A percentile compares a stretch with the other conserved stretches of the same genome.
These are phyloP conservation scores for Anas platyrhynchos DNA, from an alignment of 2,113 vertebrate species.

Conservation along the genomic window DNA sequence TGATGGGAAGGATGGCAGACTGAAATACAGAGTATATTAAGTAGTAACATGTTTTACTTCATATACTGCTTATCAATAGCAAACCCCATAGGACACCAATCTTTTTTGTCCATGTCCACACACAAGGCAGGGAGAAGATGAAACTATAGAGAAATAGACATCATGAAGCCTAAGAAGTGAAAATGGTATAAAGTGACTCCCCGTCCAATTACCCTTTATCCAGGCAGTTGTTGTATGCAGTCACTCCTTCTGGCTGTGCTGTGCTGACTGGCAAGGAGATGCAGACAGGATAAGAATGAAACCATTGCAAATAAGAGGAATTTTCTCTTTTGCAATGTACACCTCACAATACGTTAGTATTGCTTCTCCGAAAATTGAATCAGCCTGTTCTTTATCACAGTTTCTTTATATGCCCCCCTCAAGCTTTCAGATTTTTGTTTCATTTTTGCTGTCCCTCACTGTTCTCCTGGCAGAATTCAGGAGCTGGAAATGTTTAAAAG, in stretches of 20 bases:
- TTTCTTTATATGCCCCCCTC: background rate
- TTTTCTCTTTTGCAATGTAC: background rate
- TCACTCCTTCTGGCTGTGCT: background rate
- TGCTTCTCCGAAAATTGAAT: background rate
- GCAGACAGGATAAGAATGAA: background rate
- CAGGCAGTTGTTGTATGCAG: background rate
- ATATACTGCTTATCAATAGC: background rate
- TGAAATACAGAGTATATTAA: background rate
- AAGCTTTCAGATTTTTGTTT: background rate
- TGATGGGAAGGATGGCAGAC: background rate
- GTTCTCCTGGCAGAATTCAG: background rate
- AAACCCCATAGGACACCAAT: background rate
- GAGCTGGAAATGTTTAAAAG: background rate
- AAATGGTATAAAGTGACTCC: background rate
- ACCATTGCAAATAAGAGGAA: rapidly evolving
- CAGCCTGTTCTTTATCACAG: background rate
- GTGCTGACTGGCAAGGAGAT: background rate
- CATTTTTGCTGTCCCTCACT: background rate
- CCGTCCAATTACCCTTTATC: background rate
- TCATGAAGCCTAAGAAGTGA: background rate
- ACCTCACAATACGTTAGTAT: background rate
- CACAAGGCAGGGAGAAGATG: background rate
- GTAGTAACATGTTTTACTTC: background rate
- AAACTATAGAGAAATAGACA: background rate
- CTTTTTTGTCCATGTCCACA: background rate